Conservation (phyloP, 2,888 invertebrate genomes). For the Cynaeus angustus region DNA sequence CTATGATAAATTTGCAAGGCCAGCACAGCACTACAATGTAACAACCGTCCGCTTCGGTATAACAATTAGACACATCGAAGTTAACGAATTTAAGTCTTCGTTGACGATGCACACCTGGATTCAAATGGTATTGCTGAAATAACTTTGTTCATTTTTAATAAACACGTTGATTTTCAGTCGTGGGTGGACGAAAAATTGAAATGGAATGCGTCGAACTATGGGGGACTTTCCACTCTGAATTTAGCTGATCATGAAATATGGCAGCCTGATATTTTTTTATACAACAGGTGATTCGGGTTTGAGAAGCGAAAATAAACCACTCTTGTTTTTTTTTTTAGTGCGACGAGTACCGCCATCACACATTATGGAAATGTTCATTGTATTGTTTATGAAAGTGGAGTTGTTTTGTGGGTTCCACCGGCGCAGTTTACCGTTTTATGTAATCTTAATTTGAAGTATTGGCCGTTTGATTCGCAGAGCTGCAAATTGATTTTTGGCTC, state of each 20-base stretch:
- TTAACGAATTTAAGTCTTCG: constrained; percentile 78
- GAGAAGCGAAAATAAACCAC: no score
- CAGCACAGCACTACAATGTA: constrained; percentile 73
- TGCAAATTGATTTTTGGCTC: constrained; percentile 83
- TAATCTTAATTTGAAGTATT: constrained; percentile 78
- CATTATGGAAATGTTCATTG: constrained; percentile 76
- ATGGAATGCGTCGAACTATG: constrained; percentile 82
- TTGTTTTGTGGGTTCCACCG: constrained; percentile 80
- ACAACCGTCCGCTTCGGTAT: constrained; percentile 75
- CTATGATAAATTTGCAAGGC: constrained; percentile 75
- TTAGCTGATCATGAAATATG: constrained; percentile 83
- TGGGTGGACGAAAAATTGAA: constrained; percentile 84
- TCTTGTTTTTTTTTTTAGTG: constrained; percentile 71
- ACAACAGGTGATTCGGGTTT: constrained; percentile 77
- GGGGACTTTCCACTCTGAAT: constrained; percentile 76
- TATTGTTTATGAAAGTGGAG: constrained; percentile 72
- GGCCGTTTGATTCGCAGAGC: constrained; percentile 85
- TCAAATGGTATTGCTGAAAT: constrained; percentile 64
- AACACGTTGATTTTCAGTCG: constrained; percentile 72
- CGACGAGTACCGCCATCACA: constrained; percentile 76
- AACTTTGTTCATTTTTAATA: no score
- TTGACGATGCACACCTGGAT: constrained; percentile 78
- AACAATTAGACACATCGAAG: constrained; percentile 77
- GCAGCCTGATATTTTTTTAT: constrained; percentile 84
- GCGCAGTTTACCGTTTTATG: constrained; percentile 80